phyloP scores from a whole-genome alignment of 2,113 vertebrate genomes.

The Smithornis capensis region DNA sequence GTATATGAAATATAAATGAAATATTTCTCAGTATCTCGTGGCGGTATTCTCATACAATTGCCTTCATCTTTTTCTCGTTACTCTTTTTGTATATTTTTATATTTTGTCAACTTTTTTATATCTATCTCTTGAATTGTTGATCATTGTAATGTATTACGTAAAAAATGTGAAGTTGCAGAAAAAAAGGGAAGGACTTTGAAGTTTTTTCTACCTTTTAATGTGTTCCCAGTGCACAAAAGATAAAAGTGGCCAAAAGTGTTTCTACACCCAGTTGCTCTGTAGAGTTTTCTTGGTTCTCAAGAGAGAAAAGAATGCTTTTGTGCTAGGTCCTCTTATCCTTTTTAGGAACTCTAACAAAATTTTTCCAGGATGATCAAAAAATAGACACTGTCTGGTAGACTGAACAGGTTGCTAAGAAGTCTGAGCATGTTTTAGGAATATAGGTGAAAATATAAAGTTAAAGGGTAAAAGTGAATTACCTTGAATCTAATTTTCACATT shows the following conservation, averaged over 20 bases:
- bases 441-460: neutral
- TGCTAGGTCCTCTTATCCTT: neutral
- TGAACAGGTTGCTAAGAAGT: neutral
- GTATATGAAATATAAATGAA: neutral
- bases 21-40: neutral
- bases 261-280: neutral
- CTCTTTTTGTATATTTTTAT: neutral
- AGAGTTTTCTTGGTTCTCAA: neutral
- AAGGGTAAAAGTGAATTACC: neutral
- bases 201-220: neutral
- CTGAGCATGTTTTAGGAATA: neutral
- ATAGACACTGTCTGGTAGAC: neutral
- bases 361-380: neutral
- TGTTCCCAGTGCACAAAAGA: neutral
- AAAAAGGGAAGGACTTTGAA: slow-evolving; percentile 1
- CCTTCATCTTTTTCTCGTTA: neutral
- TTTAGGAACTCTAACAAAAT: neutral
- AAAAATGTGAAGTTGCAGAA: neutral
- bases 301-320: neutral
- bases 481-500: neutral
- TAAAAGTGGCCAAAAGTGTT: slow-evolving; percentile 40
- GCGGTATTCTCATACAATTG: neutral
- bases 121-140: neutral
- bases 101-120: neutral
- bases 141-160: neutral